These are phyloP conservation scores for Caenorhabditis japonica DNA, from an alignment of 2,888 invertebrate species.

Conservation along the genomic window DNA sequence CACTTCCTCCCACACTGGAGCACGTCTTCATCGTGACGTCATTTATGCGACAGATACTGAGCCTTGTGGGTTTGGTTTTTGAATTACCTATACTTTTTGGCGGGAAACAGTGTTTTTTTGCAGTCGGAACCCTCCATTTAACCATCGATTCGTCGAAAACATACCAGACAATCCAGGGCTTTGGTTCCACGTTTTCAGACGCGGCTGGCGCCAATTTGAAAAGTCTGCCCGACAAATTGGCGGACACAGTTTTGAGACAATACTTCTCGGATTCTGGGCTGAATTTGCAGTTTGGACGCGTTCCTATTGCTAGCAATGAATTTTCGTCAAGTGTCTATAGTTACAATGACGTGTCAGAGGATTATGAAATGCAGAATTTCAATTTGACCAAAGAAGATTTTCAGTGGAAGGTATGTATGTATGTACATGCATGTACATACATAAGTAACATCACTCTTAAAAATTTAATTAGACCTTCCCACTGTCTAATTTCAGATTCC, in stretches of 20 bases:
- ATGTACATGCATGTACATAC: no score
- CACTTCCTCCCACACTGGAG: conserved; percentile 47
- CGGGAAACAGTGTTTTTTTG: not conserved
- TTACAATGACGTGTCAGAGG: conserved; percentile 22
- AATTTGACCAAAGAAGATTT: conserved; percentile 25
- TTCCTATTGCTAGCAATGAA: conserved; percentile 29
- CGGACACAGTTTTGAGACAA: conserved; percentile 16
- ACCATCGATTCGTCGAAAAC: conserved; percentile 27
- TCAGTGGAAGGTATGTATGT: conserved; percentile 18
- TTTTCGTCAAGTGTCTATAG: conserved; percentile 25
- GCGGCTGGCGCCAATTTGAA: conserved; percentile 31
- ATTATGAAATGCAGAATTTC: conserved; percentile 27
- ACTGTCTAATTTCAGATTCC: no score
- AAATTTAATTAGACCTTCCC: not conserved
- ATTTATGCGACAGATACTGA: conserved; percentile 35
- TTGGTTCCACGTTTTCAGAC: conserved; percentile 31
- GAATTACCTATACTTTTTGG: no score
- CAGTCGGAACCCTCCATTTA: conserved; percentile 33
- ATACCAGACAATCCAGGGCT: conserved; percentile 23
- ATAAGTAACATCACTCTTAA: no score
- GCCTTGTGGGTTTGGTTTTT: conserved; percentile 14
- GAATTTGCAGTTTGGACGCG: conserved; percentile 21
- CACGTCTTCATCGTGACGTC: conserved; percentile 46
- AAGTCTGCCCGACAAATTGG: conserved; percentile 23
- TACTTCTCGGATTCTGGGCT: conserved; percentile 30